These are phyloP conservation scores for Conomelus anceps DNA, from an alignment of 2,888 invertebrate species.

Conservation along the genomic window DNA sequence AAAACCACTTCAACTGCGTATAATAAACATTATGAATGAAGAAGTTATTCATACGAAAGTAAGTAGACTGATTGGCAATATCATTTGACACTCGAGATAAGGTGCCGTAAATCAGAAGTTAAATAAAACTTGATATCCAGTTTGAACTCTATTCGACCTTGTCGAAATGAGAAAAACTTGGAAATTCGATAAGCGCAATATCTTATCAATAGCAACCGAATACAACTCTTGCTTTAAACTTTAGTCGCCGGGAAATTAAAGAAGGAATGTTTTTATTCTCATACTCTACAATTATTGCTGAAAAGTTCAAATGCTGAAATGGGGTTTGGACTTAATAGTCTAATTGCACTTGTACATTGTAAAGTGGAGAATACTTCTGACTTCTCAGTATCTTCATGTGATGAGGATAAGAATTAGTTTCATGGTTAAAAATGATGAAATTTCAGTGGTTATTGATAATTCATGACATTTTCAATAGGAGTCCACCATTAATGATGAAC, in stretches of 20 bases:
- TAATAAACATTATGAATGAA: neutral
- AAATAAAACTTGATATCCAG: neutral
- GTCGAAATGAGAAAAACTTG: neutral
- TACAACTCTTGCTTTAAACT: neutral
- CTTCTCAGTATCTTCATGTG: too few species aligned
- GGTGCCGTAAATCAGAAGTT: neutral
- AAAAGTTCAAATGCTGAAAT: too few species aligned
- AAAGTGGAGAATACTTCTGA: too few species aligned
- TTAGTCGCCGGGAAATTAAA: neutral
- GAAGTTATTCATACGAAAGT: neutral
- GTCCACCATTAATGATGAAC: too few species aligned
- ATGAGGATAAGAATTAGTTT: too few species aligned
- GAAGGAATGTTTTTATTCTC: neutral
- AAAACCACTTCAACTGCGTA: neutral
- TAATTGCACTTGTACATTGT: too few species aligned
- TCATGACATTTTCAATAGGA: too few species aligned
- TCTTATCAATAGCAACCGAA: too few species aligned
- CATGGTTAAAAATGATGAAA: too few species aligned
- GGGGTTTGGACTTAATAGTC: too few species aligned
- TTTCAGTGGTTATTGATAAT: too few species aligned
- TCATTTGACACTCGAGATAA: neutral
- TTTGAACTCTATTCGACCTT: neutral
- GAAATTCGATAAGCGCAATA: neutral
- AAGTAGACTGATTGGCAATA: neutral
- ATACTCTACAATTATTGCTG: neutral